Evolutionary conservation across 2,113 vertebrate species (phyloP).

Genomic region (Numenius arquata): DNA sequence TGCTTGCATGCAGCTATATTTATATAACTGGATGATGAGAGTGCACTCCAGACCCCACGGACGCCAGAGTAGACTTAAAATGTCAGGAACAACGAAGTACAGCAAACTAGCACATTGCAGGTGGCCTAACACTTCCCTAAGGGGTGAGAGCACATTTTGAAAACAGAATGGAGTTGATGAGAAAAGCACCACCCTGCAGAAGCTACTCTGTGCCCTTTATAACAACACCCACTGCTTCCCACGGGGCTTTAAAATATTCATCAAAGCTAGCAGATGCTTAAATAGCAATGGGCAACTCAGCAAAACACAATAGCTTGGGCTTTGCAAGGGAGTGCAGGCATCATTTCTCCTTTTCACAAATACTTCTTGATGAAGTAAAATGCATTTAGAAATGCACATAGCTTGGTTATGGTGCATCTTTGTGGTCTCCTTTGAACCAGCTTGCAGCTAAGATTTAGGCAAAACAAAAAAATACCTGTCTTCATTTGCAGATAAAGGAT

Average conservation of each 20-base stretch:
- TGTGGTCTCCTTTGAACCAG: not conserved
- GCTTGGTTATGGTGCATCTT: not conserved
- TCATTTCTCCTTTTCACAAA: not conserved
- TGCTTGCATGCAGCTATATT: not conserved
- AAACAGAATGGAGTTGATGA: not conserved
- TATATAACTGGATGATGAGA: not conserved
- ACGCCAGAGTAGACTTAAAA: not conserved
- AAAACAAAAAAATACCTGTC: not conserved
- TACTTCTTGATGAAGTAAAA: not conserved
- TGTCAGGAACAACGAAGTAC: rapidly evolving
- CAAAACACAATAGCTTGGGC: not conserved
- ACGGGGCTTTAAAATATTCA: not conserved
- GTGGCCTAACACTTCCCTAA: not conserved
- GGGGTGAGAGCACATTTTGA: not conserved
- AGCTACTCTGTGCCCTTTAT: not conserved
- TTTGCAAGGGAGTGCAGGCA: not conserved
- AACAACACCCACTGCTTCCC: not conserved
- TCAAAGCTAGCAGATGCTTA: not conserved
- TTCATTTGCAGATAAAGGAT: not conserved
- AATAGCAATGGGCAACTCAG: not conserved
- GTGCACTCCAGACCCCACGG: not conserved
- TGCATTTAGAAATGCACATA: not conserved
- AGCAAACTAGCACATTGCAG: not conserved
- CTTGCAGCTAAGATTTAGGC: not conserved
- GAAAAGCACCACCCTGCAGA: not conserved